Base-by-base conservation (phyloP, 2,113 vertebrate species). In the Rhinolophus ferrumequinum region DNA sequence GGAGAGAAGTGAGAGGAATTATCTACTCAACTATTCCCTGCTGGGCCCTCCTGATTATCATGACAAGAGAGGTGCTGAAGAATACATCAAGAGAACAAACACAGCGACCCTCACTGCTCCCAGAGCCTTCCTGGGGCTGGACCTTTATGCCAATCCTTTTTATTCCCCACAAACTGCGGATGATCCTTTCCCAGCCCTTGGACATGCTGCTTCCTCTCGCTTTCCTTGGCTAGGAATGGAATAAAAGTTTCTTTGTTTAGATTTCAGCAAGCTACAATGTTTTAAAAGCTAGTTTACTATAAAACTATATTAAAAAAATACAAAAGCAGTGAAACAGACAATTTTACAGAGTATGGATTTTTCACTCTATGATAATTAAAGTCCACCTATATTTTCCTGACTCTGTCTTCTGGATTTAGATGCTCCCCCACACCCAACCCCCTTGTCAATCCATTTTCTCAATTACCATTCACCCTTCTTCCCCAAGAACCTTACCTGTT, bases 401-500 rank as follows among this genome's bases (percentile, higher is more conserved):
- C 26, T 95, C 54, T 47, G 76, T 11, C 35, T 94, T 95, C 82
- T 64, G n/a, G 54, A 47, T 19, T 69, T 80, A 47, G 11, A 82
- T 72, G 26, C 1, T 56, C 24, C 33, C 52, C n/a, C 28, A 54
- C 4, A 33, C 44, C 73, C 8, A 69, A 5, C 14, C 16, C 4
- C 19, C 11, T 73, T 22, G 6, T 66, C 60, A 77, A 72, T 5
- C 6, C 22, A 16, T 77, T 89, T 80, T 72, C 22, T 67, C 64
- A 77, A 44, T 67, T 35, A 90, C 19, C 35, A 79, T 47, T 88
- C 8, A 44, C 4, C n/a, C 19, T 73, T 91, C 47, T 47, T 82
- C 67, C 52, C 80, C 10, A 35, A n/a, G 38, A 75, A 69, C 8
- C 82, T 92, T 98, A 99, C 99, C 99, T 99, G 98, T 99, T 99